A percentile compares a stretch with the other conserved stretches of the same genome.
Evolutionary conservation across 2,888 invertebrate species (phyloP).

Genomic region (Sphaeridia pumilis): DNA sequence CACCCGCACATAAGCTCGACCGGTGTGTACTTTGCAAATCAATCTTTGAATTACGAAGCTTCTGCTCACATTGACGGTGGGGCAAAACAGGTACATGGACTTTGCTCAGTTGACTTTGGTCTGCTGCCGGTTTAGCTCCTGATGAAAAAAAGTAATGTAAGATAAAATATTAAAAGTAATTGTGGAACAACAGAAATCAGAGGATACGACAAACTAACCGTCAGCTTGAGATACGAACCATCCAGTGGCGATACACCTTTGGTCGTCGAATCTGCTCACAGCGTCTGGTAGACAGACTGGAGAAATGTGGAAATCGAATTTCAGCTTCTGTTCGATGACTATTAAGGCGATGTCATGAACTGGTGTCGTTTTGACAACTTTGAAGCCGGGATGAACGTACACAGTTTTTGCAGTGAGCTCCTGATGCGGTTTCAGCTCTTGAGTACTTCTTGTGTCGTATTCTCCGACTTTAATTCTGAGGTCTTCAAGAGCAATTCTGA

Average conservation of each 20-base stretch:
- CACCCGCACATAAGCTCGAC: slow-evolving; percentile 7
- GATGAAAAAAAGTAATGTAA: background rate
- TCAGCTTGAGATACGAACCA: background rate
- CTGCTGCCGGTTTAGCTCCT: background rate
- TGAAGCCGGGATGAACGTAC: slow-evolving; percentile 13
- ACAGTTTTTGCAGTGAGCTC: slow-evolving; percentile 1
- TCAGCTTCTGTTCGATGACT: slow-evolving; percentile 9
- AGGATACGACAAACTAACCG: background rate
- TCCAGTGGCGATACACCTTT: slow-evolving; percentile 12
- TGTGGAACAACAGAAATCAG: no score
- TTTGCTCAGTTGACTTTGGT: background rate
- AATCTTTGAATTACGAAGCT: background rate
- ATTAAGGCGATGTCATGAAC: slow-evolving; percentile 13
- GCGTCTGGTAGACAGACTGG: slow-evolving; percentile 15
- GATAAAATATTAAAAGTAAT: no score
- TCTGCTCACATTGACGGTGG: slow-evolving; percentile 1
- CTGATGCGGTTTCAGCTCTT: slow-evolving; percentile 10
- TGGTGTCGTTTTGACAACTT: background rate
- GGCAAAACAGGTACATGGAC: slow-evolving; percentile 2
- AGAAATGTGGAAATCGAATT: slow-evolving; percentile 15
- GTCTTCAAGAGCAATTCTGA: background rate
- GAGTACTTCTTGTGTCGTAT: slow-evolving; percentile 10
- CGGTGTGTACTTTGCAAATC: background rate
- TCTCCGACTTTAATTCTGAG: slow-evolving; percentile 16
- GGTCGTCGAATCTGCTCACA: slow-evolving; percentile 6